Conservation (phyloP, 1,140 invertebrate species). For the Homalodisca vitripennis region DNA sequence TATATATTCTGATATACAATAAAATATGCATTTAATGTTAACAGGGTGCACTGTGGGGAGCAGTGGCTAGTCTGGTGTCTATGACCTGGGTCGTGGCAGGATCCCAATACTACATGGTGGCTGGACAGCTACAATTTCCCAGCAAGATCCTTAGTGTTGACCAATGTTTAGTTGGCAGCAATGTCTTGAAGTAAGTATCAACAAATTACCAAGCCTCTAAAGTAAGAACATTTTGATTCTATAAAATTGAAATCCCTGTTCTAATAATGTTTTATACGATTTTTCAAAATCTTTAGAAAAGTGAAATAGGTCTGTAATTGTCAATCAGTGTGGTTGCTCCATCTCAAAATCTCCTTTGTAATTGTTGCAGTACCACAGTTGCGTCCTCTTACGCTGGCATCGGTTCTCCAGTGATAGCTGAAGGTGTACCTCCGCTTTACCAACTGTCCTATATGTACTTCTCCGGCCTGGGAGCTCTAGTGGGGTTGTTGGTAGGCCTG, state of each 20-base stretch:
- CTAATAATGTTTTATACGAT: no score
- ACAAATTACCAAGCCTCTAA: no score
- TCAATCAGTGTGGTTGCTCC: no score
- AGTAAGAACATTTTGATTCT: no score
- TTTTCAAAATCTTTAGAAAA: no score
- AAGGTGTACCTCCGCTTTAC: slow-evolving; percentile 64
- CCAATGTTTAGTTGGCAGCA: not conserved
- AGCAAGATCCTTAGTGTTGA: not conserved
- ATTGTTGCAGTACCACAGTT: no score
- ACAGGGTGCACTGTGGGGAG: not conserved
- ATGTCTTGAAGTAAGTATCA: no score
- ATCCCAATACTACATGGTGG: not conserved
- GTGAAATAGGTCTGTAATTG: no score
- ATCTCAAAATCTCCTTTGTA: no score
- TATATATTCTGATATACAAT: no score
- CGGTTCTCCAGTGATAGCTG: slow-evolving; percentile 25
- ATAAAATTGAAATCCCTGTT: no score
- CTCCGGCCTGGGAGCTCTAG: slow-evolving; percentile 59
- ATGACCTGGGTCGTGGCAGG: not conserved
- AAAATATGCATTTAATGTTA: no score
- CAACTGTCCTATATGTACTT: slow-evolving; percentile 73
- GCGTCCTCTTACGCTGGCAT: not conserved
- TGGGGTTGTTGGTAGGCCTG: slow-evolving; percentile 63
- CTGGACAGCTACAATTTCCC: not conserved
- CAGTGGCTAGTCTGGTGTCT: not conserved